A percentile compares a stretch with the other conserved stretches of the same genome.
These are phyloP conservation scores for Melanotaenia boesemani DNA, from an alignment of 2,797 vertebrate species.

Conservation along the genomic window DNA sequence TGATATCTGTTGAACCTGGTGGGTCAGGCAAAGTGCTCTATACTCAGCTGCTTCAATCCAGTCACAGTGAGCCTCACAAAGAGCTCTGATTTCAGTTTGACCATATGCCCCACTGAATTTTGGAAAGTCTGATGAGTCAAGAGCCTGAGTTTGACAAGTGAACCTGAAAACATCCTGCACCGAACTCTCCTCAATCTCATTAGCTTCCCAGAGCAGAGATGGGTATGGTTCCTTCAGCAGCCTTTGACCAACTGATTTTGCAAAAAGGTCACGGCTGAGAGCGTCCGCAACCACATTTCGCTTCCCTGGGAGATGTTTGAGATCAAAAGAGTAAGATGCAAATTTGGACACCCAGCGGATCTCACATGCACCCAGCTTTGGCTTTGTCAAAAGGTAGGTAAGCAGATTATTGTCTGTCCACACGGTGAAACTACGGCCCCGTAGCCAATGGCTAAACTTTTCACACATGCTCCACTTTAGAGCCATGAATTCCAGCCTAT, in stretches of 20 bases:
- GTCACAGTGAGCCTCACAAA: neutral
- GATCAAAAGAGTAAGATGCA: too few relatives aligned
- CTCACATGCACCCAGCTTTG: too few relatives aligned
- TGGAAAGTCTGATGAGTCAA: neutral
- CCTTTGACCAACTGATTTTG: neutral
- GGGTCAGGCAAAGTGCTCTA: neutral
- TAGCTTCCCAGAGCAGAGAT: neutral
- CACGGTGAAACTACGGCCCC: too few relatives aligned
- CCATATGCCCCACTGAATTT: neutral
- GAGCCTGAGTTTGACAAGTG: slow-evolving; percentile 3
- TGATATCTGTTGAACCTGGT: neutral
- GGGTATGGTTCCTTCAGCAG: neutral
- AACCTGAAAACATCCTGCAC: neutral
- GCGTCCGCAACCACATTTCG: too few relatives aligned
- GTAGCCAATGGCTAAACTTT: too few relatives aligned
- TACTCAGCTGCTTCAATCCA: neutral
- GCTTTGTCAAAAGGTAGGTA: too few relatives aligned
- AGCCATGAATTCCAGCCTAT: too few relatives aligned
- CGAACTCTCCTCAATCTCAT: neutral
- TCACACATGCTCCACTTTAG: too few relatives aligned
- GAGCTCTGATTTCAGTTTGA: neutral
- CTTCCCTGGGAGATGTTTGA: too few relatives aligned
- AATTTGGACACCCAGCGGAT: too few relatives aligned
- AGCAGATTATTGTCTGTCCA: too few relatives aligned
- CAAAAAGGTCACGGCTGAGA: too few relatives aligned